Percentiles rank a stretch among this genome's conserved stretches.
phyloP scores from a whole-genome alignment of 2,888 invertebrate genomes.

The Leptinotarsa tumamoca region DNA sequence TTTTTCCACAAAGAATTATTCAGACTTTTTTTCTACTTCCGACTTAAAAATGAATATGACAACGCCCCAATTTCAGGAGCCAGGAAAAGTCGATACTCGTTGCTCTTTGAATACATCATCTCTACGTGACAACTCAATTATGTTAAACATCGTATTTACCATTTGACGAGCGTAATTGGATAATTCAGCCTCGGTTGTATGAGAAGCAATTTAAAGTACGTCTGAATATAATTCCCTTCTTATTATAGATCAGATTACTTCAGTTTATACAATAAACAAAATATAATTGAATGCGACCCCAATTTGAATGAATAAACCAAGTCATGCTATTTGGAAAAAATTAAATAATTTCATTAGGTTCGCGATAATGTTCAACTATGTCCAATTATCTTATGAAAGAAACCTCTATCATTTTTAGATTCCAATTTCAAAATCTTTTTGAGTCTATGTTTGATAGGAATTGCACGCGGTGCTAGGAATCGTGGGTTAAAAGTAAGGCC shows the following conservation, averaged over 20 bases:
- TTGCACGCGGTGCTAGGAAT: too few relatives aligned
- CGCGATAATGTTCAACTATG: too few relatives aligned
- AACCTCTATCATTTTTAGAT: too few relatives aligned
- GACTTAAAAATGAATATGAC: not conserved
- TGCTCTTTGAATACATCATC: slow-evolving; percentile 8
- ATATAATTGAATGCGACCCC: not conserved
- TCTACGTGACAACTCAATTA: slow-evolving; percentile 10
- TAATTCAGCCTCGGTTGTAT: slow-evolving; percentile 17
- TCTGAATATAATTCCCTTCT: slow-evolving; percentile 2
- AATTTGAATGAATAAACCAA: not conserved
- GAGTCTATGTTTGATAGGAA: too few relatives aligned
- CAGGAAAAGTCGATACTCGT: slow-evolving; percentile 10
- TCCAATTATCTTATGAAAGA: too few relatives aligned
- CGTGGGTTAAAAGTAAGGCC: too few relatives aligned
- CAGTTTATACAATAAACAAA: not conserved
- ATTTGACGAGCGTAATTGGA: slow-evolving; percentile 11
- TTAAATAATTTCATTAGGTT: too few relatives aligned
- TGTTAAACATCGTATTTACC: slow-evolving; percentile 15
- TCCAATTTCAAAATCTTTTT: too few relatives aligned
- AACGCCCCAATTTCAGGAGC: not conserved
- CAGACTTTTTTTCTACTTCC: too few relatives aligned
- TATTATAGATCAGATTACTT: slow-evolving; percentile 3
- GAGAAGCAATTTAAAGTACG: slow-evolving; percentile 19
- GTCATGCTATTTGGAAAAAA: not conserved
- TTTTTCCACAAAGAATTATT: too few relatives aligned